These are phyloP conservation scores for Lepidochrysops patricia DNA, from an alignment of 2,888 invertebrate genomes.

Conservation along the genomic window DNA sequence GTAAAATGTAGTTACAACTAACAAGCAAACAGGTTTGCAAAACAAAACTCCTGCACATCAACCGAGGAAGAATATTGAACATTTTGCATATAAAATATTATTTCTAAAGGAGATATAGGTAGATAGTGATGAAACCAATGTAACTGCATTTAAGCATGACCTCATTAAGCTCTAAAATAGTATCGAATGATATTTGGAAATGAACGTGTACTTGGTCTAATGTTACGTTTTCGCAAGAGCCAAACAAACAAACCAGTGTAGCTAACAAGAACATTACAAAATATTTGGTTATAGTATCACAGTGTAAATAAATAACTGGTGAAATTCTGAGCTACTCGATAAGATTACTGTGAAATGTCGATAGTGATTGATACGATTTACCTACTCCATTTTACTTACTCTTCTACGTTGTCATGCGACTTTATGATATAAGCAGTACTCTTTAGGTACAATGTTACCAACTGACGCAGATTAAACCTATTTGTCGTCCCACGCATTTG, in stretches of 20 bases:
- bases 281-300: slow-evolving; percentile 54
- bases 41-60: background rate
- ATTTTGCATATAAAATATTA: background rate
- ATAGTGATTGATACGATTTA: slow-evolving; percentile 27
- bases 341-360: slow-evolving; percentile 60
- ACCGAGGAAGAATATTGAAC: background rate
- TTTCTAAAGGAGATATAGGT: background rate
- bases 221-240: slow-evolving; percentile 10
- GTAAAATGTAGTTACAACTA: slow-evolving; percentile 1
- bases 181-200: slow-evolving; percentile 3
- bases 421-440: slow-evolving; percentile 12
- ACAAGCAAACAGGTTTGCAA: background rate
- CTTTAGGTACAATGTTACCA: slow-evolving; percentile 34
- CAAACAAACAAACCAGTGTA: slow-evolving; percentile 8
- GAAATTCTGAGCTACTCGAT: slow-evolving; percentile 49
- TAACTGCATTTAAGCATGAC: background rate
- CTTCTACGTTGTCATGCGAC: background rate
- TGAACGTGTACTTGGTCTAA: background rate
- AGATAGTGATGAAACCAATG: background rate
- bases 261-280: slow-evolving; percentile 41
- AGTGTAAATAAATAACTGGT: slow-evolving; percentile 55
- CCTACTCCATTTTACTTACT: background rate
- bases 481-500: slow-evolving; percentile 69
- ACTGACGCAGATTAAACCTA: slow-evolving; percentile 58
- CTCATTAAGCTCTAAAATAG: background rate